A percentile compares a stretch with the other conserved stretches of the same genome.
Evolutionary conservation across 1,140 invertebrate genomes (phyloP).

Genomic region (Cardiocondyla obscurior): DNA sequence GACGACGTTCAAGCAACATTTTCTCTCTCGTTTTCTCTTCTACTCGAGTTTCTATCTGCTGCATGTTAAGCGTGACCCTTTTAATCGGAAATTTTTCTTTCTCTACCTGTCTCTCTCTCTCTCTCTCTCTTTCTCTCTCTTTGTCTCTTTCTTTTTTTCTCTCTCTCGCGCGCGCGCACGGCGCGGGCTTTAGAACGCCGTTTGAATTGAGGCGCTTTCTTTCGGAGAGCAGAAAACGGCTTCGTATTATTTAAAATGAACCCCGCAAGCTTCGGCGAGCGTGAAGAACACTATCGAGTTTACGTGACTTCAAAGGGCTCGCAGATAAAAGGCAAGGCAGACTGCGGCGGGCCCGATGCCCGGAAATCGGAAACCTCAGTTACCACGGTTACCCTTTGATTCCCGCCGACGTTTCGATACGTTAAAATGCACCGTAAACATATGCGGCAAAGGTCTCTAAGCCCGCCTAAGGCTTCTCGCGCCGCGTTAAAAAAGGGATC

Average conservation of each 20-base stretch:
- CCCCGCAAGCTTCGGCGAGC: neutral
- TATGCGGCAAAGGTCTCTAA: neutral
- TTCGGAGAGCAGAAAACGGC: neutral
- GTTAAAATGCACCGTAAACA: constrained; percentile 22
- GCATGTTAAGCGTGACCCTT: neutral
- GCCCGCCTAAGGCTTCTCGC: neutral
- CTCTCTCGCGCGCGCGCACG: too few species aligned
- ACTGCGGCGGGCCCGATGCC: neutral
- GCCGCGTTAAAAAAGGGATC: neutral
- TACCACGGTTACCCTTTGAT: constrained; percentile 31
- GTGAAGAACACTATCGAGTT: constrained; percentile 39
- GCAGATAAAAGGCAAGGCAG: constrained; percentile 39
- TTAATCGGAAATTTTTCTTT: too few species aligned
- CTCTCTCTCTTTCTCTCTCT: too few species aligned
- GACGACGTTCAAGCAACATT: neutral
- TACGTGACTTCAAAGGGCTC: constrained; percentile 42
- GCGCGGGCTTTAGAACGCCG: neutral
- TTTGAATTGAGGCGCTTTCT: neutral
- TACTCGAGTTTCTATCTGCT: neutral
- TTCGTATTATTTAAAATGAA: constrained; percentile 44
- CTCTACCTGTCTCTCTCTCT: neutral
- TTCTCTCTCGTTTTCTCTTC: neutral
- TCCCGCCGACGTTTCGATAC: neutral
- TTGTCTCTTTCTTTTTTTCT: neutral
- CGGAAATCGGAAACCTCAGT: constrained; percentile 47